Base-by-base conservation (phyloP, 2,113 vertebrate species). In the Dascyllus trimaculatus region DNA sequence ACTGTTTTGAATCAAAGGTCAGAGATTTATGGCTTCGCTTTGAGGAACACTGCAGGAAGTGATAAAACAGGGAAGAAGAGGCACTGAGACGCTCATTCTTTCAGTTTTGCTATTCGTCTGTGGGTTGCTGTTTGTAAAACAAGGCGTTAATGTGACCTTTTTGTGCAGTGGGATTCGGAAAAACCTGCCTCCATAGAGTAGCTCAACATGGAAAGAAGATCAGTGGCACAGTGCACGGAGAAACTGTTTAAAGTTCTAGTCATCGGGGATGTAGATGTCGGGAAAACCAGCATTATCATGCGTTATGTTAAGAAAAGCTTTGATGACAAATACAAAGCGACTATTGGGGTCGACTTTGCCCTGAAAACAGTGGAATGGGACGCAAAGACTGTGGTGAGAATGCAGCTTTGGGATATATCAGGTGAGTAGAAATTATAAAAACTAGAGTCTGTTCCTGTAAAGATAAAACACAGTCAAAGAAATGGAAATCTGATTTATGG, bases 331-430 rank as follows among this genome's bases (percentile, higher is more conserved):
- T 90, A 97, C 87, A 94, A 96, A 32, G 92, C 94, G 71, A 95
- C 96, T 25, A 94, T 96, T 77, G 95, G 96, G 11, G 95, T 97
- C 75, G 96, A 97, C 83, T 97, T 97, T 52, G 93, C 95, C 0
- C 93, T 97, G 45, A 97, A 97, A 89, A 95, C 96, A 3, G 87
- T 96, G 52, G 87, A 92, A 79, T 96, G 95, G 95, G 96, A 96
- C 75, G 76, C 68, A 68, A 90, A 86, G 76, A 97, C 95, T 0
- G 82, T 96, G 71, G 95, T 97, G 86, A 94, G 96, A 79, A 89
- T 97, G 88, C 96, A 97, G 90, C 93, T 97, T 4, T 97, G 96
- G 96, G 96, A 97, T 78, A 96, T 96, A 26, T 95, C 95, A 90
- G 96, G 96, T 96, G 86, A 91, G 90, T 17, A 7, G 32, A 32